These are phyloP conservation scores for Lycocorax pyrrhopterus DNA, from an alignment of 2,113 vertebrate genomes.

Conservation along the genomic window DNA sequence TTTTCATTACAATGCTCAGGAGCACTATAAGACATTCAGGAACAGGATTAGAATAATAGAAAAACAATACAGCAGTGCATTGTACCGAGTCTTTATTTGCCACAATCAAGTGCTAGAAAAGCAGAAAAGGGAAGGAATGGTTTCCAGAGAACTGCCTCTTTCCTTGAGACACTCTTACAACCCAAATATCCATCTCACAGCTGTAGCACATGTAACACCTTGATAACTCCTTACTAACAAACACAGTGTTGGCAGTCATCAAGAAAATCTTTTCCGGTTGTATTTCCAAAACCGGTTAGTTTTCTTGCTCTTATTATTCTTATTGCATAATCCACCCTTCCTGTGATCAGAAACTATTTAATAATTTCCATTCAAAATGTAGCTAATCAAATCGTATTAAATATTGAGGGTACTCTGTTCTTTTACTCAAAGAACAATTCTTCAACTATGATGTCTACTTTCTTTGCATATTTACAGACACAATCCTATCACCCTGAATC, in stretches of 20 bases:
- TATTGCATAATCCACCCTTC: background rate
- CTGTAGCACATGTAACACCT: background rate
- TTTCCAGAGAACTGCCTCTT: background rate
- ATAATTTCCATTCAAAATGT: background rate
- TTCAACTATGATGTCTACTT: background rate
- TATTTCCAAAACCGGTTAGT: background rate
- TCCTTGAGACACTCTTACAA: background rate
- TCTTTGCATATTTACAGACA: background rate
- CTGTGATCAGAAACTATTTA: background rate
- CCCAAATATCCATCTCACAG: background rate
- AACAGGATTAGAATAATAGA: background rate
- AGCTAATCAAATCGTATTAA: background rate
- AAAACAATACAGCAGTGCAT: background rate
- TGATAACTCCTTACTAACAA: background rate
- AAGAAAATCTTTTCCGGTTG: background rate
- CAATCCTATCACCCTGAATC: background rate
- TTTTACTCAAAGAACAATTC: background rate
- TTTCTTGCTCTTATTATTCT: background rate
- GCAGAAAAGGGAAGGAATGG: background rate
- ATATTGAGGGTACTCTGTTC: background rate
- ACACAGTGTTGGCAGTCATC: background rate
- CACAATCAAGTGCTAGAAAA: background rate
- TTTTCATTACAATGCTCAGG: constrained; percentile 2
- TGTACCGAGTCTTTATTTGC: background rate
- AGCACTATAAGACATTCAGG: background rate